Base-by-base conservation (phyloP, 2,113 vertebrate genomes). In the Carassius carassius region DNA sequence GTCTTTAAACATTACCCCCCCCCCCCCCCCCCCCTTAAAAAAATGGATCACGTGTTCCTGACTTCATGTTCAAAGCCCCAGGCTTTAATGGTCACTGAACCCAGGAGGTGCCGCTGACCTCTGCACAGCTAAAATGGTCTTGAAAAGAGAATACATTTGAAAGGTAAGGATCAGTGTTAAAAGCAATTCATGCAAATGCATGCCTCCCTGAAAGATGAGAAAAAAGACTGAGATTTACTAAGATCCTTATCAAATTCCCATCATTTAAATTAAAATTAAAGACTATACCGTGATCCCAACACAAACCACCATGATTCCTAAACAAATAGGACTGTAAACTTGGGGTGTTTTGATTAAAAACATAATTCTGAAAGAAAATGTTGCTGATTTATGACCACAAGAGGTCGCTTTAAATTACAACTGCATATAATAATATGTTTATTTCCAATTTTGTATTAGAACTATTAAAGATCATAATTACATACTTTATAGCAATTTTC, bases 401-500 rank as follows among this genome's bases (percentile, higher is more conserved):
- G 86, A 49, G 81, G 86, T 60, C n/a, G 72, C 67, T 32, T 49
- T 37, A 74, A 1, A 17, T 49, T 19, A 44, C 63, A 37, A 37
- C 35, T 4, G 35, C 35, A 23, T 32, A 29, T 29, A 29, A 29
- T 29, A 29, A 29, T 29, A 29, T 2, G 2, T 89, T 92, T 90
- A 92, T 90, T 92, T 90, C 84, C 74, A 41, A 54, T 83, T 85
- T 81, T 92, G 51, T 89, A 89, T 87, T 90, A 88, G 86, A 85
- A 91, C 89, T 91, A 90, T 92, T 90, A 85, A 90, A 90, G 88
- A 91, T 86, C 84, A 91, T 90, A 90, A 94, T 94, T 92, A 94
- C 94, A 96, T 93, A 95, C 86, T 79, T 21, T 51, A 78, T 76
- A 81, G 90, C 92, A 91, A 91, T 93, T 90, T 93, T 90, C 89